Base-by-base conservation (phyloP, 2,888 invertebrate species). In the Bellardia bayeri region DNA sequence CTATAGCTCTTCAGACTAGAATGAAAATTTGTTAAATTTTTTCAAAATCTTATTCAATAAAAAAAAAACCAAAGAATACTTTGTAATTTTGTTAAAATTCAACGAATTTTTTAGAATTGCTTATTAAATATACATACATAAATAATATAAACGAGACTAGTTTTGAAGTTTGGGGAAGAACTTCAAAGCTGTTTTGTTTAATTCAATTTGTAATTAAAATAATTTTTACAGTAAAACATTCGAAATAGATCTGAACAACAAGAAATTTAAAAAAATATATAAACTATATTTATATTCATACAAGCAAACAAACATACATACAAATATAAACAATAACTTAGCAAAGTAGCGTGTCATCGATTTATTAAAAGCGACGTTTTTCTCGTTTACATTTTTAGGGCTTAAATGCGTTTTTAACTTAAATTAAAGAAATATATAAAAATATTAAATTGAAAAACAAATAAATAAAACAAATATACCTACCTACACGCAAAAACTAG, bases 151-250 rank as follows among this genome's bases (percentile, higher is more conserved):
- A 92, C 92, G 89, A 90, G 89, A 91, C 91, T 89, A 91, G 90
- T 91, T 90, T 93, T 92, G 92, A 91, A 93, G 91, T 93, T 93
- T 93, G 93, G 93, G 93, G 93, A 94, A 94, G 93, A 93, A 93
- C 92, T 93, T 92, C 92, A 92, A 91, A 91, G 91, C 91, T 91
- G 91, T 90, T 91, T 91, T 91, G 91, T 90, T 93, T 93, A 91
- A 90, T 76, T 16, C 54, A 82, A 87, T 80, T 13, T 3, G 4
- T n/a, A 14, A 11, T 11, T 11, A 23, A 81, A 23, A 56, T 69
- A 33, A 74, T 75, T 71, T 63, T 74, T 30, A 74, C n/a, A 78
- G 13, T 13, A 11, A 54, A 81, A 14, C 49, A 58, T 49, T 14
- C 16, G 4, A 68, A 33, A 23, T 42, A 56, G 42, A 83, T 64